phyloP scores from a whole-genome alignment of 2,113 vertebrate species.

The Callionymus lyra region DNA sequence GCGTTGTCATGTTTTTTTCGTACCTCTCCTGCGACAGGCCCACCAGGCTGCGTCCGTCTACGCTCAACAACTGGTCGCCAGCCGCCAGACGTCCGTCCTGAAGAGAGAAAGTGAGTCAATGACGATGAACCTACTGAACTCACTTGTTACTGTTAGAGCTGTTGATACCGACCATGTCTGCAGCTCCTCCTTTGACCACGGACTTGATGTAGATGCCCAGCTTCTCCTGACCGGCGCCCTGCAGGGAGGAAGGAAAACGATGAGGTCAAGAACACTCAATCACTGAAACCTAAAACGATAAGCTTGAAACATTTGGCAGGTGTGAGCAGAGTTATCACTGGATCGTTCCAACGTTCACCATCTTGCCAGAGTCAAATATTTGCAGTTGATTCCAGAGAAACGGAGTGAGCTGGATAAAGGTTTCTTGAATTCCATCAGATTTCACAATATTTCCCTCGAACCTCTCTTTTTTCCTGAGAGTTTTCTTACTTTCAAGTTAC shows the following conservation, averaged over 20 bases:
- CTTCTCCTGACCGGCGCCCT: constrained; percentile 97
- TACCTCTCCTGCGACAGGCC: constrained; percentile 97
- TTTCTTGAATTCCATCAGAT: too few species aligned
- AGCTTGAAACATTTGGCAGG: too few species aligned
- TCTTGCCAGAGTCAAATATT: too few species aligned
- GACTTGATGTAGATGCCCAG: constrained; percentile 98
- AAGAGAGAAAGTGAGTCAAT: constrained; percentile 1
- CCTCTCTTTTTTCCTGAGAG: too few species aligned
- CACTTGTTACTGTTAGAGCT: not conserved
- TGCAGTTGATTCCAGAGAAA: too few species aligned
- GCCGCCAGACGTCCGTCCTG: constrained; percentile 92
- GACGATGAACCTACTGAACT: not conserved
- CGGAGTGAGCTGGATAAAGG: too few species aligned
- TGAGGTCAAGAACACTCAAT: not conserved
- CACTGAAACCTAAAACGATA: too few species aligned
- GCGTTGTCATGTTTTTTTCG: not conserved
- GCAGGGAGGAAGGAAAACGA: constrained; percentile 21
- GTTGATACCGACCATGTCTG: constrained; percentile 77
- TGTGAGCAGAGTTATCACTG: too few species aligned
- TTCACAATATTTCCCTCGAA: too few species aligned
- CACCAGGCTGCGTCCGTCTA: constrained; percentile 91
- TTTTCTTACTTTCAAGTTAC: too few species aligned
- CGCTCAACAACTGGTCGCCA: constrained; percentile 91
- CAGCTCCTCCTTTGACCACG: constrained; percentile 94
- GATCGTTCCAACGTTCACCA: too few species aligned